Evolutionary conservation across 2,113 vertebrate species (phyloP).

Genomic region (Leptobrachium ailaonicum): DNA sequence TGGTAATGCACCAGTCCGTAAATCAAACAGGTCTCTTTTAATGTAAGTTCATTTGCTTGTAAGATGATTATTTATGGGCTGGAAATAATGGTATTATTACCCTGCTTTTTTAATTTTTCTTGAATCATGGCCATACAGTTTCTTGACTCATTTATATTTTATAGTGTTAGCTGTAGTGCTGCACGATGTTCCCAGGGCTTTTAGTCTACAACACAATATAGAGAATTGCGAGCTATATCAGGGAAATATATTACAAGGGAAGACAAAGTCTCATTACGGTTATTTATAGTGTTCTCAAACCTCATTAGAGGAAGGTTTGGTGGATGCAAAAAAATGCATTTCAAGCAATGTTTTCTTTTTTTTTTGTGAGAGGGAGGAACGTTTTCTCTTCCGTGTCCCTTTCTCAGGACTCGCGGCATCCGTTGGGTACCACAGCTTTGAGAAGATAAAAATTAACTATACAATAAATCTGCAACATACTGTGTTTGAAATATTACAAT

Average conservation of each 20-base stretch:
- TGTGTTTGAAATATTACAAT: conserved; percentile 29
- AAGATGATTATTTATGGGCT: conserved; percentile 77
- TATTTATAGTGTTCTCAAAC: conserved; percentile 79
- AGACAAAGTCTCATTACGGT: conserved; percentile 81
- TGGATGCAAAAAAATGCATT: conserved; percentile 77
- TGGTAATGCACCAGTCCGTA: conserved; percentile 53
- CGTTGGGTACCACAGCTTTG: conserved; percentile 67
- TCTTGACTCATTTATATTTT: conserved; percentile 80
- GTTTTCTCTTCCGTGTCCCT: conserved; percentile 76
- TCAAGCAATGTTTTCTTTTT: conserved; percentile 63
- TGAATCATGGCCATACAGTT: conserved; percentile 74
- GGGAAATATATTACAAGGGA: conserved; percentile 76
- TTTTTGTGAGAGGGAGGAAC: conserved; percentile 64
- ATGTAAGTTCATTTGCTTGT: conserved; percentile 64
- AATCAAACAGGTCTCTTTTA: conserved; percentile 72
- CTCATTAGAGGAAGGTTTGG: conserved; percentile 79
- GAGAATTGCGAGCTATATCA: conserved; percentile 79
- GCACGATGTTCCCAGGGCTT: conserved; percentile 66
- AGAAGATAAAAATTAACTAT: conserved; percentile 73
- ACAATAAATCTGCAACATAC: conserved; percentile 45
- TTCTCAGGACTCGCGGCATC: conserved; percentile 67
- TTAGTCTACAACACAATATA: conserved; percentile 71
- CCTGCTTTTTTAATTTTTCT: conserved; percentile 67
- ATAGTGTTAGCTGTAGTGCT: conserved; percentile 75
- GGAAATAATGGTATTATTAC: conserved; percentile 71